Conservation (phyloP, 2,113 vertebrate genomes). For the Amblyornis subalaris region DNA sequence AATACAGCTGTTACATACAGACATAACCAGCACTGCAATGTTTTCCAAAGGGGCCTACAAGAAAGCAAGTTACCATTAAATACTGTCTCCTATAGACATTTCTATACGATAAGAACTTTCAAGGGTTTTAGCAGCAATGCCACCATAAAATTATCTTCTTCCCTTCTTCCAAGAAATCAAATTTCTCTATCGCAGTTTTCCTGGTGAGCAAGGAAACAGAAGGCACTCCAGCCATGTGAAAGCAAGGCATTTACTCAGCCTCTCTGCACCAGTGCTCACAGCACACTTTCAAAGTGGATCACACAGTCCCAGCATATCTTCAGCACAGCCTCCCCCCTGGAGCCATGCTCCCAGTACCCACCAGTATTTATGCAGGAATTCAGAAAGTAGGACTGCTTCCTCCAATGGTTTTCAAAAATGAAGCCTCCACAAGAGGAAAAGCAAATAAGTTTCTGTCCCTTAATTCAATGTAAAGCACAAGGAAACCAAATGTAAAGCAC, state of each 20-base stretch:
- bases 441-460: background rate
- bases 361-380: background rate
- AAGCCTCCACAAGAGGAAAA: background rate
- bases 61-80: background rate
- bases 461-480: background rate
- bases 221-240: background rate
- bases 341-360: background rate
- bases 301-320: rapidly evolving
- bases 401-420: background rate
- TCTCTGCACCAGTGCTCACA: background rate
- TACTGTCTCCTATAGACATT: background rate
- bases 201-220: background rate
- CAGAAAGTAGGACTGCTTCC: background rate
- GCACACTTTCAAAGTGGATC: rapidly evolving
- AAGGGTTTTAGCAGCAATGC: background rate
- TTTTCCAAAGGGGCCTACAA: background rate
- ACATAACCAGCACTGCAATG: background rate
- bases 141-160: background rate
- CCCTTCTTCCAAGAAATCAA: background rate
- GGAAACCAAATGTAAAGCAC: background rate
- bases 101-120: background rate
- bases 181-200: background rate
- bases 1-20: constrained; percentile 20
- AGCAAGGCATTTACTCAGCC: background rate
- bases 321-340: rapidly evolving